phyloP scores from a whole-genome alignment of 2,888 invertebrate species.

The Torymus tubicola region DNA sequence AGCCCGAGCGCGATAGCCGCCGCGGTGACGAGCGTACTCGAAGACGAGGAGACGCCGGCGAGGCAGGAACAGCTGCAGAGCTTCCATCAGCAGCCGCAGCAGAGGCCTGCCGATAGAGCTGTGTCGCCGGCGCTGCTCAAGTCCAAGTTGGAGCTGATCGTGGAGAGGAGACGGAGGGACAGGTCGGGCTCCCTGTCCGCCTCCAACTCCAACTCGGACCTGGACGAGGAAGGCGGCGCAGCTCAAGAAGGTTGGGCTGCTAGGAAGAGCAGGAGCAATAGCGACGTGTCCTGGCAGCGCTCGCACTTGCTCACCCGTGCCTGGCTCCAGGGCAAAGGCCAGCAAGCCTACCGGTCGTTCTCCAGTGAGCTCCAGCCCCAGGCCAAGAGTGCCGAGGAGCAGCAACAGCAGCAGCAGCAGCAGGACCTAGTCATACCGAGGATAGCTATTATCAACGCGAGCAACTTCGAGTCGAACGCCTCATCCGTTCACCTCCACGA shows the following conservation, averaged over 20 bases:
- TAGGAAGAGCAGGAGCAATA: slow-evolving; percentile 69
- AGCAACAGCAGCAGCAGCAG: slow-evolving; percentile 23
- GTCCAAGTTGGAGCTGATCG: slow-evolving; percentile 70
- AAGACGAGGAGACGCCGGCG: no score
- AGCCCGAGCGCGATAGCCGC: slow-evolving; percentile 78
- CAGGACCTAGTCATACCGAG: slow-evolving; percentile 69
- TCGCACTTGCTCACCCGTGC: slow-evolving; percentile 68
- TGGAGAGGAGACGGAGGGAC: slow-evolving; percentile 41
- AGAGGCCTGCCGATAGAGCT: slow-evolving; percentile 63
- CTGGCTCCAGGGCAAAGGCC: slow-evolving; percentile 66
- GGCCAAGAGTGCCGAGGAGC: slow-evolving; percentile 1
- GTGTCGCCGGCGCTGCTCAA: slow-evolving; percentile 72
- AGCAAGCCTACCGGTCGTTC: slow-evolving; percentile 67
- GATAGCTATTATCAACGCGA: slow-evolving; percentile 74
- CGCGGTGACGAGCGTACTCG: slow-evolving; percentile 53
- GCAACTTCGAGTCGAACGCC: slow-evolving; percentile 73
- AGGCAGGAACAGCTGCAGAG: neutral
- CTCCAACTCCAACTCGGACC: slow-evolving; percentile 29
- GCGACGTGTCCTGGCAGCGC: slow-evolving; percentile 72
- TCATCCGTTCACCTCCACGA: slow-evolving; percentile 70
- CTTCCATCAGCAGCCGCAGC: neutral
- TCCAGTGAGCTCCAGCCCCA: slow-evolving; percentile 51
- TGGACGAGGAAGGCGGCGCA: slow-evolving; percentile 19
- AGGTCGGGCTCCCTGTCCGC: slow-evolving; percentile 24
- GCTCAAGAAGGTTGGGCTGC: slow-evolving; percentile 56